These are phyloP conservation scores for Ecliptopera silaceata DNA, from an alignment of 2,888 invertebrate species.

Conservation along the genomic window DNA sequence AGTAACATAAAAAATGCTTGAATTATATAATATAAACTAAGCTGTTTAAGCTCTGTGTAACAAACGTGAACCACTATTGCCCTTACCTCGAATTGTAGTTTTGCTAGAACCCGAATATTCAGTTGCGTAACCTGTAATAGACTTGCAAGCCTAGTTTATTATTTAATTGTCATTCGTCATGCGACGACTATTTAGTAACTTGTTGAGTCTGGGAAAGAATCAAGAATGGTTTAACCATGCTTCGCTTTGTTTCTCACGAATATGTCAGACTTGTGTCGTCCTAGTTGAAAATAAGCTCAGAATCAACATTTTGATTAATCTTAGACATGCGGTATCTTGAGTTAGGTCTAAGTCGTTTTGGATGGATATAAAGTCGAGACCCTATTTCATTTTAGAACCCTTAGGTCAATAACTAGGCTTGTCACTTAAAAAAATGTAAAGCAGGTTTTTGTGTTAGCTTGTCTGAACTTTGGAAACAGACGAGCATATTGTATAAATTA, in stretches of 20 bases:
- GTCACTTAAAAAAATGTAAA: no score
- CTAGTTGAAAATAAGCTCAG: background rate
- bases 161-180: constrained; percentile 37
- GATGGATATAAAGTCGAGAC: no score
- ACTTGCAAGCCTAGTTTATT: constrained; percentile 24
- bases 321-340: no score
- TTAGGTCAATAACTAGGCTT: no score
- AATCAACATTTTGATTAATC: background rate
- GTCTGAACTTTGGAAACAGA: no score
- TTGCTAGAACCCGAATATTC: constrained; percentile 11
- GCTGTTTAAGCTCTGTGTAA: background rate
- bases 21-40: no score
- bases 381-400: no score
- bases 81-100: constrained; percentile 4
- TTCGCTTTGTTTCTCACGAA: constrained; percentile 12
- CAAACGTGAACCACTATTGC: background rate
- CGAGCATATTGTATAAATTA: no score
- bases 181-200: constrained; percentile 33
- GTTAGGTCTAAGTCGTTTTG: no score
- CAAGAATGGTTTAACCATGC: constrained; percentile 1
- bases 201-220: constrained; percentile 28
- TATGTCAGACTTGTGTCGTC: background rate
- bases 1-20: no score
- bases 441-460: no score
- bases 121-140: constrained; percentile 26